Evolutionary conservation across 2,797 vertebrate species (phyloP).

Genomic region (Phoeniculus purpureus): DNA sequence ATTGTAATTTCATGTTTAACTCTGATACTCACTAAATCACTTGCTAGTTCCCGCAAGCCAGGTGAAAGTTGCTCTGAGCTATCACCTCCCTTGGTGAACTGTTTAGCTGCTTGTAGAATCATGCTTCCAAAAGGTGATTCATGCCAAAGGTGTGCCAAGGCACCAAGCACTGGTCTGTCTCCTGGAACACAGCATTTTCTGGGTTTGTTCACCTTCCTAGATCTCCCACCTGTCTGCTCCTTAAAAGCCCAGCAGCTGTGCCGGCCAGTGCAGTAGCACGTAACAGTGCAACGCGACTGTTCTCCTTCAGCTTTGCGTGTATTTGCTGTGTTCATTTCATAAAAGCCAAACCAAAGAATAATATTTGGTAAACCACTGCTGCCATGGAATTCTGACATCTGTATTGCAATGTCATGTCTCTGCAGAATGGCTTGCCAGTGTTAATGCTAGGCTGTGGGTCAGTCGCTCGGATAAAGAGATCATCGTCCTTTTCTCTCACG

Average conservation of each 20-base stretch:
- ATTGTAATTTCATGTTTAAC: conserved; percentile 23
- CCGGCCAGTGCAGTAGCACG: conserved; percentile 28
- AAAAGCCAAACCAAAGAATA: conserved; percentile 60
- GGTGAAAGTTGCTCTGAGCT: neutral
- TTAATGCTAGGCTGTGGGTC: conserved; percentile 12
- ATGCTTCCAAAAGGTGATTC: neutral
- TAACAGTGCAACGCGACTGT: conserved; percentile 18
- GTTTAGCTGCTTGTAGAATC: neutral
- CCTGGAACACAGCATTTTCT: conserved; percentile 2
- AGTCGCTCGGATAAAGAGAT: conserved; percentile 15
- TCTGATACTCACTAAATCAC: neutral
- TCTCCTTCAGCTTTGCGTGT: neutral
- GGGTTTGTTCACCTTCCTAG: neutral
- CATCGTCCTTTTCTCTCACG: neutral
- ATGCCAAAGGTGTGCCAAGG: neutral
- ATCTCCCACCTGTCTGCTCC: conserved; percentile 45
- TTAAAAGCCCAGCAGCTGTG: conserved; percentile 31
- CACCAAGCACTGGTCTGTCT: neutral
- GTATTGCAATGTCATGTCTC: conserved; percentile 31
- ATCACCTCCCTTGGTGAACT: neutral
- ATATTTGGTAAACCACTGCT: conserved; percentile 63
- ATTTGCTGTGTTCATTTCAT: conserved; percentile 27
- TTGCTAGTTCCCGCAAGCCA: neutral
- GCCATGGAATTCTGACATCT: conserved; percentile 58
- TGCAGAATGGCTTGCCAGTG: conserved; percentile 16